Evolutionary conservation across 2,113 vertebrate genomes (phyloP).

Genomic region (Odontophorus gujanensis): DNA sequence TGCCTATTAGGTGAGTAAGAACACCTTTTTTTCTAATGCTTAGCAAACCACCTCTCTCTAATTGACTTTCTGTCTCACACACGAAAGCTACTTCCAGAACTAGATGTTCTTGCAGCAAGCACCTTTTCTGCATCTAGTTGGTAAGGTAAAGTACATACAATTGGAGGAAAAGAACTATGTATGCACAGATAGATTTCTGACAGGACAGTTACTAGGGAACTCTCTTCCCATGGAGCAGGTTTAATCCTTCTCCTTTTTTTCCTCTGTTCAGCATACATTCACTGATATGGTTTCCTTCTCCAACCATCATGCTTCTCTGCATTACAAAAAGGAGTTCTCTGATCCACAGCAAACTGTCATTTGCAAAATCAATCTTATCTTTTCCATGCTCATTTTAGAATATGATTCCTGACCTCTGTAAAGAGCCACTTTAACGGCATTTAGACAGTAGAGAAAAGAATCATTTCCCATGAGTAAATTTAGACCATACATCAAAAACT

Average conservation of each 20-base stretch:
- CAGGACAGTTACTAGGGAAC: neutral
- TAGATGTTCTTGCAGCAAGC: accelerated
- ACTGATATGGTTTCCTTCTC: neutral
- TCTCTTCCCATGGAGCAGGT: neutral
- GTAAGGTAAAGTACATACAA: accelerated
- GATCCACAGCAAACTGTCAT: neutral
- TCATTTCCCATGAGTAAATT: accelerated
- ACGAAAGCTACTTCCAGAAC: neutral
- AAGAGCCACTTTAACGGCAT: neutral
- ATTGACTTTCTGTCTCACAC: neutral
- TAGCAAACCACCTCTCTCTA: neutral
- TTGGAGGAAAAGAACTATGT: neutral
- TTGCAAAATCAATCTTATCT: neutral
- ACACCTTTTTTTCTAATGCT: neutral
- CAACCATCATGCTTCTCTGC: neutral
- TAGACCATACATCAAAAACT: neutral
- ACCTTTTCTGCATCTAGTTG: accelerated
- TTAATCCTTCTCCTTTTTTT: neutral
- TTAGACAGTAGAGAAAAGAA: neutral
- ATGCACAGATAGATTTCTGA: neutral
- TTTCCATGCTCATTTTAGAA: neutral
- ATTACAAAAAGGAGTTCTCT: neutral
- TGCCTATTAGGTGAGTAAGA: neutral
- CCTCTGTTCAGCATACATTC: neutral
- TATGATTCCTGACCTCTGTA: neutral